phyloP scores from a whole-genome alignment of 2,113 vertebrate species.

The Lynx canadensis region DNA sequence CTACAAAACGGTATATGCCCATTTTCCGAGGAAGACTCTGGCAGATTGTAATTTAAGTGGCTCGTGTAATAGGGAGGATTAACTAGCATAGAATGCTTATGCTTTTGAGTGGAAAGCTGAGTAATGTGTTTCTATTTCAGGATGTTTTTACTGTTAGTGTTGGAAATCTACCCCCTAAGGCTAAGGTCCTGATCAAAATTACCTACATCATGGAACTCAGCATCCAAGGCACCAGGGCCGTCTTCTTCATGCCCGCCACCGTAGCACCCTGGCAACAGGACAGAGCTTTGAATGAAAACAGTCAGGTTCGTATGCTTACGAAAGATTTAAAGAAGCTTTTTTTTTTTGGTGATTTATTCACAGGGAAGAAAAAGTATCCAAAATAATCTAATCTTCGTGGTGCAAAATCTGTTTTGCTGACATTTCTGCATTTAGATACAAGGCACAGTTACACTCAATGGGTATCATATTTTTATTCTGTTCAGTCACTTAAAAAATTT shows the following conservation, averaged over 20 bases:
- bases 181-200: slow-evolving; percentile 92
- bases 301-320: slow-evolving; percentile 85
- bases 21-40: not conserved
- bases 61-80: not conserved
- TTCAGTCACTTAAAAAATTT: not conserved
- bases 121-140: slow-evolving; percentile 78
- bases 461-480: not conserved
- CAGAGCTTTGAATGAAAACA: slow-evolving; percentile 90
- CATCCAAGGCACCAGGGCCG: slow-evolving; percentile 74
- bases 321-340: not conserved
- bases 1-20: too few relatives aligned
- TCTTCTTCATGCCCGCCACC: slow-evolving; percentile 89
- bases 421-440: not conserved
- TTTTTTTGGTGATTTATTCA: slow-evolving; percentile 18
- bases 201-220: slow-evolving; percentile 91
- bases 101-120: slow-evolving; percentile 12
- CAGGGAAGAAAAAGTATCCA: not conserved
- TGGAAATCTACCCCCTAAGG: slow-evolving; percentile 90
- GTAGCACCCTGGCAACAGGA: slow-evolving; percentile 92
- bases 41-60: not conserved
- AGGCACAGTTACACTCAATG: not conserved
- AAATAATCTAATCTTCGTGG: not conserved
- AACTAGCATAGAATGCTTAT: not conserved
- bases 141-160: slow-evolving; percentile 93
- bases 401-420: not conserved